Base-by-base conservation (phyloP, 2,888 invertebrate species). In the Megamerina dolium region DNA sequence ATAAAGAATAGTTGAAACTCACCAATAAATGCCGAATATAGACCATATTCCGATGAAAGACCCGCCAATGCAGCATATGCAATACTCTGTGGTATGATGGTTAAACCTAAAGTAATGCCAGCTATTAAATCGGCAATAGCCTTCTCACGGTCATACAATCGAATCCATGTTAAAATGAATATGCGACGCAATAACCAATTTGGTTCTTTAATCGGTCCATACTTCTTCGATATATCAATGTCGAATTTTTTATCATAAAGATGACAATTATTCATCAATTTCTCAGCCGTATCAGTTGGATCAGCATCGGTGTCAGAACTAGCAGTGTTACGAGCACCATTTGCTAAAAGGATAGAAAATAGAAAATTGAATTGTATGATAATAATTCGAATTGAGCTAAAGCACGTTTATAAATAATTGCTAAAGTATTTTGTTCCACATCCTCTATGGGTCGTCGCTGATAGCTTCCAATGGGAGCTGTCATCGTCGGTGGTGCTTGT, bases 41-140 rank as follows among this genome's bases (percentile, higher is more conserved):
- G 76, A 1, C 95, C 96, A 73, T 89, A 91, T 78, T 92, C 87
- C 9, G 92, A 83, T 14, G 86, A 82, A 40, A 93, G 74, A 35
- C 85, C 84, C 10, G 93, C 93, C 35, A 94, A 75, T 37, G 85
- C 44, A 0, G 93, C 92, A 69, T 93, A 92, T 12, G 93, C 94
- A 57, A 94, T 85, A 57, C 90, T 89, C 73, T 93, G 93, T 5
- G 94, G 94, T 58, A 94, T 90, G 64, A 94, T 83, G 4, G 92
- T 94, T 40, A 94, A 74, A 1, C 92, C 93, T 9, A 94, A 78
- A 2, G 94, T 91, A 36, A 92, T 64, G 27, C 94, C 94, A 12
- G 93, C 92, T 54, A 94, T 85, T 40, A 87, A 61, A 74, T 95
- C 94, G 4, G 87, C 82, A 42, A 85, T 68, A 1, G 85, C 81